These are phyloP conservation scores for Epiblema foenella DNA, from an alignment of 2,888 invertebrate species.

Conservation along the genomic window DNA sequence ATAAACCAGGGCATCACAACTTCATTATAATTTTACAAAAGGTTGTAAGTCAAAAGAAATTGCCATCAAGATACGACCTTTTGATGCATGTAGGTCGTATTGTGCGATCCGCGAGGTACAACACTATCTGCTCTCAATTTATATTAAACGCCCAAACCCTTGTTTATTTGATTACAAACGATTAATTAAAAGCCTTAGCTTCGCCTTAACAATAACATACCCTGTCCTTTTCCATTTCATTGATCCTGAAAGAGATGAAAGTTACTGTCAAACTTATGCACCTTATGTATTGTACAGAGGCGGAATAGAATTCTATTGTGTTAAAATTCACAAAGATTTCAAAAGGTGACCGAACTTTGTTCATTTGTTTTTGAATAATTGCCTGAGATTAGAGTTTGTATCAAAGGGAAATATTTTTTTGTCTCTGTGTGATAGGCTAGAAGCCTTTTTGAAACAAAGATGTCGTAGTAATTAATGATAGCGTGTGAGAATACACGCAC, in stretches of 20 bases:
- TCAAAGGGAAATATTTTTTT: constrained; percentile 34
- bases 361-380: constrained; percentile 42
- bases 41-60: background rate
- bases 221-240: constrained; percentile 42
- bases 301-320: constrained; percentile 67
- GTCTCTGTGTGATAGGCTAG: background rate
- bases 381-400: constrained; percentile 36
- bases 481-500: background rate
- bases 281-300: constrained; percentile 68
- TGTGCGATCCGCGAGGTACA: constrained; percentile 44
- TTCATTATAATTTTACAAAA: constrained; percentile 17
- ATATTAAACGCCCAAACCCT: constrained; percentile 60
- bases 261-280: constrained; percentile 42
- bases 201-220: constrained; percentile 45
- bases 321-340: constrained; percentile 54
- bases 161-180: constrained; percentile 73
- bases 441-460: background rate
- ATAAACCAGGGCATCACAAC: constrained; percentile 35
- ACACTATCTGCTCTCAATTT: constrained; percentile 59
- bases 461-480: background rate
- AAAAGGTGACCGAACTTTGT: constrained; percentile 39
- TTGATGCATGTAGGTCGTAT: background rate
- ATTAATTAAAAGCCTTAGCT: constrained; percentile 66
- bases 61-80: background rate
- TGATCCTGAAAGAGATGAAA: constrained; percentile 33